Conservation (phyloP, 2,797 vertebrate species). For the Pelobates cultripes region DNA sequence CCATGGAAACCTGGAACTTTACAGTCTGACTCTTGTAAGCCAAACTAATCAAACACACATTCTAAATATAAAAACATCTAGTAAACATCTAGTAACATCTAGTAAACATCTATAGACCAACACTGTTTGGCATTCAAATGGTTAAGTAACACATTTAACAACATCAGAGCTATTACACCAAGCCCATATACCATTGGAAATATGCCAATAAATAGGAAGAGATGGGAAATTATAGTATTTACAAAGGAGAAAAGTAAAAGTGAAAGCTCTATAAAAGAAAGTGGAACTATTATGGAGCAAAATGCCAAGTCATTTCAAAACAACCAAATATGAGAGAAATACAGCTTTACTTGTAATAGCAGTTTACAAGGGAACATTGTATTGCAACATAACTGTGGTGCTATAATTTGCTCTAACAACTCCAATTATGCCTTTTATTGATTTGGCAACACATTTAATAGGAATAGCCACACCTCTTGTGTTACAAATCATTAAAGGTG, state of each 20-base stretch:
- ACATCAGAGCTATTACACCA: constrained; percentile 75
- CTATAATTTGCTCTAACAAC: constrained; percentile 99
- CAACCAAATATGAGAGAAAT: constrained; percentile 86
- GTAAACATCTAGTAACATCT: neutral
- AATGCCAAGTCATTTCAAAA: constrained; percentile 92
- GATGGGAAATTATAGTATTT: constrained; percentile 90
- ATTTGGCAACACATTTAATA: constrained; percentile 98
- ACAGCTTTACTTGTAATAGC: constrained; percentile 89
- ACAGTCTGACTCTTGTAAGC: neutral
- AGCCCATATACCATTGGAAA: constrained; percentile 72
- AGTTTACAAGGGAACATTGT: constrained; percentile 96
- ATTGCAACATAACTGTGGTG: constrained; percentile 93
- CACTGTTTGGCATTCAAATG: constrained; percentile 31
- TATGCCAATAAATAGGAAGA: constrained; percentile 71
- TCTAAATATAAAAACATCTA: neutral
- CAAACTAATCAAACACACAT: too few species aligned
- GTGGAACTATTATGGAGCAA: constrained; percentile 92
- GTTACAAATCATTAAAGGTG: constrained; percentile 97
- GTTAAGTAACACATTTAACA: constrained; percentile 80
- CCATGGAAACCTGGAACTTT: too few species aligned
- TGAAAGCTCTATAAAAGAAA: constrained; percentile 93
- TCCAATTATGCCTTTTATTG: constrained; percentile 99
- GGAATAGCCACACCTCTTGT: constrained; percentile 94
- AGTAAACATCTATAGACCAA: neutral
- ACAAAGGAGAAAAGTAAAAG: constrained; percentile 90